phyloP scores from a whole-genome alignment of 2,888 invertebrate species.

The Gari tellinella region DNA sequence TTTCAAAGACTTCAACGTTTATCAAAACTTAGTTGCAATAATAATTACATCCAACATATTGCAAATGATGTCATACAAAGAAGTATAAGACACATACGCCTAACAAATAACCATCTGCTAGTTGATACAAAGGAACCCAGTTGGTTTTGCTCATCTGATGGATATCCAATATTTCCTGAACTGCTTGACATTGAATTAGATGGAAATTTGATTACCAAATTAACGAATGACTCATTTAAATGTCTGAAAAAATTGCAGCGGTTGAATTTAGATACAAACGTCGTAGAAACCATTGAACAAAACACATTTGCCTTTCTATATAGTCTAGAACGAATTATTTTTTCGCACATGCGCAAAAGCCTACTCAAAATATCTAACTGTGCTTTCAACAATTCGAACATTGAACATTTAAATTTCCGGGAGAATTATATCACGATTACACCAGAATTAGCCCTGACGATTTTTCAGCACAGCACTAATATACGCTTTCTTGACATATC shows the following conservation, averaged over 20 bases:
- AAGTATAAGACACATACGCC: background rate
- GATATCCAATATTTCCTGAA: background rate
- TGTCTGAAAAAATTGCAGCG: slow-evolving; percentile 1
- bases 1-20: too few relatives aligned
- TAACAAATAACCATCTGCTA: slow-evolving; percentile 3
- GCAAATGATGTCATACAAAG: background rate
- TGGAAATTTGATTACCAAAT: slow-evolving; percentile 2
- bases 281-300: background rate
- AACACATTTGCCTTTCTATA: slow-evolving; percentile 4
- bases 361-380: background rate
- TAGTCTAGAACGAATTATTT: background rate
- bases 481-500: slow-evolving; percentile 7
- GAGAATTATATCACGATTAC: slow-evolving; percentile 7
- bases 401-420: background rate
- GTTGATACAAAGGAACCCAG: background rate
- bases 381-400: slow-evolving; percentile 9
- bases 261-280: background rate
- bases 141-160: background rate
- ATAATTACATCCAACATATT: slow-evolving; percentile 7
- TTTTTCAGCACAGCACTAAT: slow-evolving; percentile 25
- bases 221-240: background rate
- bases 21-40: background rate
- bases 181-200: background rate
- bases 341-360: slow-evolving; percentile 9
- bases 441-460: background rate